A percentile compares a stretch with the other conserved stretches of the same genome.
Evolutionary conservation across 2,113 vertebrate species (phyloP).

Genomic region (Syngnathus typhle): DNA sequence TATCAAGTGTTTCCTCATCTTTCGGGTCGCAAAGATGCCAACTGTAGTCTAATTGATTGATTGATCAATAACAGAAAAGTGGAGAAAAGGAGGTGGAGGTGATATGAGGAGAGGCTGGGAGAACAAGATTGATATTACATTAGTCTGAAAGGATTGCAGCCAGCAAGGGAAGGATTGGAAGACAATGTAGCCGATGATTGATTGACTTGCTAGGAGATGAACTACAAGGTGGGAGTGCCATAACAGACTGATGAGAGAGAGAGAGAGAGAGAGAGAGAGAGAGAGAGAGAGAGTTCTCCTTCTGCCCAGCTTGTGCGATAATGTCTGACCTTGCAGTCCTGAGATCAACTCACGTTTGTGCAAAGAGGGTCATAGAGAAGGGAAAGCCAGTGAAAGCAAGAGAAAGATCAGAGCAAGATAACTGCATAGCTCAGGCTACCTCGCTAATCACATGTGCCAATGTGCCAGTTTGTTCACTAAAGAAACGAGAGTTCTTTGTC

Average conservation of each 20-base stretch:
- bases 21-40: slow-evolving; percentile 18
- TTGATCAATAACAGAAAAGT: slow-evolving; percentile 33
- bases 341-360: too few relatives aligned
- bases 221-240: slow-evolving; percentile 41
- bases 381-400: too few relatives aligned
- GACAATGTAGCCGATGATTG: slow-evolving; percentile 37
- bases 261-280: slow-evolving; percentile 8
- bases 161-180: slow-evolving; percentile 9
- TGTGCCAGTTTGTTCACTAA: too few relatives aligned
- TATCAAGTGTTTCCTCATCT: slow-evolving; percentile 27
- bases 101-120: slow-evolving; percentile 52
- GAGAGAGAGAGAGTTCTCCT: neutral
- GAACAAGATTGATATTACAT: slow-evolving; percentile 37
- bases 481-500: too few relatives aligned
- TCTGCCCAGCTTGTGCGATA: too few relatives aligned
- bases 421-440: too few relatives aligned
- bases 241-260: slow-evolving; percentile 13
- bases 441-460: too few relatives aligned
- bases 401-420: too few relatives aligned
- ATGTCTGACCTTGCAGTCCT: too few relatives aligned
- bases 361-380: too few relatives aligned
- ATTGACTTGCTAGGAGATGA: slow-evolving; percentile 36
- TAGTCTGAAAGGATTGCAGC: slow-evolving; percentile 6
- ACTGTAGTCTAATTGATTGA: slow-evolving; percentile 30
- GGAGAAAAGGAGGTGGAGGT: neutral